These are phyloP conservation scores for Corythaeola cristata DNA, from an alignment of 2,113 vertebrate genomes.

Conservation along the genomic window DNA sequence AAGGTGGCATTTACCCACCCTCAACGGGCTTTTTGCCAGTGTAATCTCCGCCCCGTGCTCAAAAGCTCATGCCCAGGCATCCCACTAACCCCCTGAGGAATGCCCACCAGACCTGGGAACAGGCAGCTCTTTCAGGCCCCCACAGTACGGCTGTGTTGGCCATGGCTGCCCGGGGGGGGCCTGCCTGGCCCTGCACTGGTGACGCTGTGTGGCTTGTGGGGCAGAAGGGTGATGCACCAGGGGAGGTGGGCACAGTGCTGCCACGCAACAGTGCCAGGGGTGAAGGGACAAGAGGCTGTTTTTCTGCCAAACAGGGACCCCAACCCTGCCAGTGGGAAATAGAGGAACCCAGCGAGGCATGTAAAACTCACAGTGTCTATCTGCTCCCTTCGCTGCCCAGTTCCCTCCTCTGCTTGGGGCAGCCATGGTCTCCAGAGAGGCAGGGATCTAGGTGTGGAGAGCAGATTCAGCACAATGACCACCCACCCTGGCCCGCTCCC, in stretches of 20 bases:
- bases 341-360: too few relatives aligned
- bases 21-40: background rate
- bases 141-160: accelerated
- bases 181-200: background rate
- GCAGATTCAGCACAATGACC: accelerated
- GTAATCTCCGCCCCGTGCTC: conserved; percentile 5
- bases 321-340: accelerated
- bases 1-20: background rate
- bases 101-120: background rate
- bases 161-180: background rate
- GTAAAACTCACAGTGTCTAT: conserved; percentile 69
- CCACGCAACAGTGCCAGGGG: accelerated
- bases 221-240: background rate
- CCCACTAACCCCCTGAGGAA: conserved; percentile 47
- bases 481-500: accelerated
- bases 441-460: conserved; percentile 37
- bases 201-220: background rate
- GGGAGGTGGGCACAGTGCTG: background rate
- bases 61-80: background rate
- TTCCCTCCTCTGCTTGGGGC: conserved; percentile 36
- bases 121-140: background rate
- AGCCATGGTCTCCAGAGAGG: conserved; percentile 86
- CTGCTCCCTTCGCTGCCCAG: background rate
- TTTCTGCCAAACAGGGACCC: background rate
- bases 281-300: background rate